Percentiles rank a stretch among this genome's conserved stretches.
Conservation (phyloP, 2,888 invertebrate species). For the Hybos culiciformis region DNA sequence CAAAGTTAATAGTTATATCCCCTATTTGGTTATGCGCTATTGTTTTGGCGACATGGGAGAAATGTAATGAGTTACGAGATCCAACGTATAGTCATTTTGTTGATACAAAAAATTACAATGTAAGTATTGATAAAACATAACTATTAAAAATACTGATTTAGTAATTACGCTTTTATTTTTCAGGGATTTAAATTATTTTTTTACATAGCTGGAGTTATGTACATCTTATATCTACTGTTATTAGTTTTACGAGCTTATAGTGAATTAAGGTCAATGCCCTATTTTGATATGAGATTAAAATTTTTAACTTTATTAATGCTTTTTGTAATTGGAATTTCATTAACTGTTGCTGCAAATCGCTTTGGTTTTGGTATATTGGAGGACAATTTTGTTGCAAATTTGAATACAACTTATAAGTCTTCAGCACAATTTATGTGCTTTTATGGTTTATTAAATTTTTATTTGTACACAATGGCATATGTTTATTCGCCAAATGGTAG, state of each 20-base stretch:
- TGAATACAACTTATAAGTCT: conserved; percentile 76
- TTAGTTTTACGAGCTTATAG: conserved; percentile 82
- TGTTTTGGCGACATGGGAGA: conserved; percentile 79
- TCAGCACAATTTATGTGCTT: conserved; percentile 93
- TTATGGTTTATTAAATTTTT: conserved; percentile 87
- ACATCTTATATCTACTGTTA: conserved; percentile 70
- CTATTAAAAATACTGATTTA: neutral
- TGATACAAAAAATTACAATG: conserved; percentile 70
- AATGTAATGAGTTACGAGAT: conserved; percentile 73
- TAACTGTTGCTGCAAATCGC: conserved; percentile 60
- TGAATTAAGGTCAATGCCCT: conserved; percentile 92
- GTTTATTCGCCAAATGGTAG: conserved; percentile 79
- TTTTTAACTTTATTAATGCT: conserved; percentile 78
- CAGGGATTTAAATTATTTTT: conserved; percentile 87
- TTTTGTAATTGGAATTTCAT: conserved; percentile 60
- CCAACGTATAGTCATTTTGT: conserved; percentile 85
- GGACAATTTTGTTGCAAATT: conserved; percentile 84
- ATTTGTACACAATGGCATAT: conserved; percentile 85
- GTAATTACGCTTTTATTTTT: conserved; percentile 22
- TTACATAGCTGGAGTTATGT: conserved; percentile 69
- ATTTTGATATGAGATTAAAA: conserved; percentile 85
- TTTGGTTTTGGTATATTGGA: conserved; percentile 84
- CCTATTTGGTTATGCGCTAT: conserved; percentile 78
- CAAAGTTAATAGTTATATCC: conserved; percentile 76
- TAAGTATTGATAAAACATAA: conserved; percentile 35